Percentiles rank a stretch among this genome's conserved stretches.
Evolutionary conservation across 2,797 vertebrate species (phyloP).

Genomic region (Scarus forsteni): DNA sequence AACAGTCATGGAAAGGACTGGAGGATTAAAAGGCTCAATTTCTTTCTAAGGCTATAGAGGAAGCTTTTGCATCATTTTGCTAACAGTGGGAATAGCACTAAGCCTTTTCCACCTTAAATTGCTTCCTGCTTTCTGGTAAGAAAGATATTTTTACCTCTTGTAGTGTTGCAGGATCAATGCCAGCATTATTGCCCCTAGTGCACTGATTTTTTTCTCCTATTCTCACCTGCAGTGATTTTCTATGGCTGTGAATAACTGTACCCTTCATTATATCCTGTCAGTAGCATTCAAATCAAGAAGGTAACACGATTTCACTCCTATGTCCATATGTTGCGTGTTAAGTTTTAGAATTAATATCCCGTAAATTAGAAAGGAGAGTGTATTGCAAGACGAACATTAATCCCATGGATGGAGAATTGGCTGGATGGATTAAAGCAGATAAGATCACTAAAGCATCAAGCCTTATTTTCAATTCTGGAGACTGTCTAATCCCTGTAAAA

Average conservation of each 20-base stretch:
- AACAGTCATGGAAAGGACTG: too few species aligned
- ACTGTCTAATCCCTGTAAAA: slow-evolving; percentile 77
- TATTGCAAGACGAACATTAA: slow-evolving; percentile 42
- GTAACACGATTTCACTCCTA: slow-evolving; percentile 1
- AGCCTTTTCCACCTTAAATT: too few species aligned
- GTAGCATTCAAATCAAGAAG: slow-evolving; percentile 13
- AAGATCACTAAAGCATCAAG: slow-evolving; percentile 49
- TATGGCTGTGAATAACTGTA: slow-evolving; percentile 4
- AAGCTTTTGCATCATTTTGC: background rate
- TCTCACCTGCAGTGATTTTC: background rate
- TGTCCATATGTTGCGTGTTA: slow-evolving; percentile 22
- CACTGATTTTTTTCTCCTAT: background rate
- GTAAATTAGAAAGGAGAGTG: slow-evolving; percentile 40
- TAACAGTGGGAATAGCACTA: background rate
- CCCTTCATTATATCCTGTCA: slow-evolving; percentile 5
- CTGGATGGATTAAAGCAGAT: slow-evolving; percentile 54
- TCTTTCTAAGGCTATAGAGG: background rate
- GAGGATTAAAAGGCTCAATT: background rate
- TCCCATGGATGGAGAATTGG: slow-evolving; percentile 46
- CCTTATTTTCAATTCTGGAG: slow-evolving; percentile 62
- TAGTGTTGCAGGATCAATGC: background rate
- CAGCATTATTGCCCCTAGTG: background rate
- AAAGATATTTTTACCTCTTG: background rate
- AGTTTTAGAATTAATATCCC: slow-evolving; percentile 33
- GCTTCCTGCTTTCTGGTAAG: background rate